phyloP scores from a whole-genome alignment of 2,113 vertebrate species.

The Spea bombifrons region DNA sequence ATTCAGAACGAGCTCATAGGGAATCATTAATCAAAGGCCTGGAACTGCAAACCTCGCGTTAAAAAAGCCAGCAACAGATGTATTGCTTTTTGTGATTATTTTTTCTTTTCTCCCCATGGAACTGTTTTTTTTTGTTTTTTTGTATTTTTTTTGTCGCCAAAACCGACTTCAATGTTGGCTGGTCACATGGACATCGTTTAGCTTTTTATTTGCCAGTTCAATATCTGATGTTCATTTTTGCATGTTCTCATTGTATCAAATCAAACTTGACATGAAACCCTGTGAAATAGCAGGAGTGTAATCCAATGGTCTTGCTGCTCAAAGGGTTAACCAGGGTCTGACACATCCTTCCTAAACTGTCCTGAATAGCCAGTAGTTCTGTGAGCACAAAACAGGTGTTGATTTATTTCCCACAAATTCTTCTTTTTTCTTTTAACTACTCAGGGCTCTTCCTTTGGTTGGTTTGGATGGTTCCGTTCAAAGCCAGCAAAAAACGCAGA shows the following conservation, averaged over 20 bases:
- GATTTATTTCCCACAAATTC: too few relatives aligned
- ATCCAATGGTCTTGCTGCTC: too few relatives aligned
- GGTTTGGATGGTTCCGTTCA: slow-evolving; percentile 86
- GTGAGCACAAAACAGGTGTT: too few relatives aligned
- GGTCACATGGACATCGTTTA: neutral
- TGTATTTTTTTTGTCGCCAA: neutral
- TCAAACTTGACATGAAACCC: too few relatives aligned
- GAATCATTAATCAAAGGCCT: slow-evolving; percentile 46
- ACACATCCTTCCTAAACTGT: too few relatives aligned
- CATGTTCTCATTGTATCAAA: too few relatives aligned
- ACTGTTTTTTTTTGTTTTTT: neutral
- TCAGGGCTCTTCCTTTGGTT: slow-evolving; percentile 74
- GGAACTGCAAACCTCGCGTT: slow-evolving; percentile 15
- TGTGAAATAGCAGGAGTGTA: too few relatives aligned
- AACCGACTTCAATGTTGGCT: neutral
- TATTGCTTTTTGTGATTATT: slow-evolving; percentile 22
- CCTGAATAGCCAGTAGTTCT: too few relatives aligned
- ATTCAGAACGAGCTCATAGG: slow-evolving; percentile 44
- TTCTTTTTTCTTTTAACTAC: neutral
- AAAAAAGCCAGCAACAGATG: slow-evolving; percentile 32
- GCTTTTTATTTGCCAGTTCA: neutral
- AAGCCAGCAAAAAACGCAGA: slow-evolving; percentile 58
- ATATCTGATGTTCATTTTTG: neutral
- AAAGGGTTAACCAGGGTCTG: too few relatives aligned
- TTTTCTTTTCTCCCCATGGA: neutral